These are phyloP conservation scores for Ornithoptera priamus DNA, from an alignment of 2,888 invertebrate species.

Conservation along the genomic window DNA sequence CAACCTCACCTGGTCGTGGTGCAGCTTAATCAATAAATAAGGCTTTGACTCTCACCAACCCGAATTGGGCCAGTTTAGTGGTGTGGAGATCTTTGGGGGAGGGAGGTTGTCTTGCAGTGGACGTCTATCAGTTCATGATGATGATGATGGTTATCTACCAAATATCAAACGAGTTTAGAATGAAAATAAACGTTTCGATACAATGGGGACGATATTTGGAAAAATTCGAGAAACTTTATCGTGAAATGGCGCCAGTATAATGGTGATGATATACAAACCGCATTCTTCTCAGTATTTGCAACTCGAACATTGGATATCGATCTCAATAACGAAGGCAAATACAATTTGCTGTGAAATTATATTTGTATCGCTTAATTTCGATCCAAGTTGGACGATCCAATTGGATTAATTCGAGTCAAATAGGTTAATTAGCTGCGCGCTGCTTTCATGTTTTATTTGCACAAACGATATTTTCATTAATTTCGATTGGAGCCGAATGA, in stretches of 20 bases:
- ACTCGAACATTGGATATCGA: conserved; percentile 31
- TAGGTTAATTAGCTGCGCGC: conserved; percentile 52
- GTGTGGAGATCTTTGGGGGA: too few species aligned
- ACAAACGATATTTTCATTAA: conserved; percentile 19
- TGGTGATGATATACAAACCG: not conserved
- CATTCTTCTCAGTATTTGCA: not conserved
- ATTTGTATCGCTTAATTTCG: conserved; percentile 58
- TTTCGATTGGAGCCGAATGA: conserved; percentile 13
- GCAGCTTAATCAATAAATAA: too few species aligned
- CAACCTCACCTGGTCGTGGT: too few species aligned
- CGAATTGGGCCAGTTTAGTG: too few species aligned
- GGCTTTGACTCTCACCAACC: too few species aligned
- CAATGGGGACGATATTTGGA: too few species aligned
- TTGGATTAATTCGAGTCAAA: conserved; percentile 54
- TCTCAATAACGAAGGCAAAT: conserved; percentile 53
- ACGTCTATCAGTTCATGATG: too few species aligned
- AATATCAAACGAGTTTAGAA: too few species aligned
- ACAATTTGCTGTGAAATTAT: conserved; percentile 60
- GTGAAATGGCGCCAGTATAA: not conserved
- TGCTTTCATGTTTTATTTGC: conserved; percentile 38
- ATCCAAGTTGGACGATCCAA: conserved; percentile 53
- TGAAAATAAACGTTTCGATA: too few species aligned
- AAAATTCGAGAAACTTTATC: not conserved
- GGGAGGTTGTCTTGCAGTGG: too few species aligned
- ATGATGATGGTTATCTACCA: too few species aligned